Evolutionary conservation across 2,113 vertebrate genomes (phyloP).

Genomic region (Sphyrna mokarran): DNA sequence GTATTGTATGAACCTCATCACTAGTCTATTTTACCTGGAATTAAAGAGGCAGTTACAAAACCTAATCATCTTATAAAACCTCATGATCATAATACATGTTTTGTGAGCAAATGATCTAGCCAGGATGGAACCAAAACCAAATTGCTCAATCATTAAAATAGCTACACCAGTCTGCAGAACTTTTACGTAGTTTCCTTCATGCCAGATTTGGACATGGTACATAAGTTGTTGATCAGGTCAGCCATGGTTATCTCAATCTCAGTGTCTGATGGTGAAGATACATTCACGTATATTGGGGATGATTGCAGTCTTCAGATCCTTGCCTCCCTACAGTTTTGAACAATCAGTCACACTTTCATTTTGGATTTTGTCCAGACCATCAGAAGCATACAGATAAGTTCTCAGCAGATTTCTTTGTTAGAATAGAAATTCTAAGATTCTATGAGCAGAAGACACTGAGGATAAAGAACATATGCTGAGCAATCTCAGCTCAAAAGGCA

Average conservation of each 20-base stretch:
- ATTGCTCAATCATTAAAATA: slow-evolving; percentile 91
- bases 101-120: slow-evolving; percentile 84
- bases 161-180: slow-evolving; percentile 87
- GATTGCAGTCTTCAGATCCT: slow-evolving; percentile 85
- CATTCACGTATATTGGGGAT: slow-evolving; percentile 70
- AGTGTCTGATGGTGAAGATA: slow-evolving; percentile 76
- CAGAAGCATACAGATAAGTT: slow-evolving; percentile 70
- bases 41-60: background rate
- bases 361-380: slow-evolving; percentile 82
- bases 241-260: slow-evolving; percentile 92
- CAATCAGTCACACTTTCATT: slow-evolving; percentile 85
- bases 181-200: slow-evolving; percentile 88
- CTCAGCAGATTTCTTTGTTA: slow-evolving; percentile 86
- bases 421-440: slow-evolving; percentile 46
- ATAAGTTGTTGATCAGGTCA: slow-evolving; percentile 84
- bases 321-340: slow-evolving; percentile 75
- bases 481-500: slow-evolving; percentile 93
- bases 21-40: background rate
- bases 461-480: slow-evolving; percentile 89
- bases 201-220: slow-evolving; percentile 85
- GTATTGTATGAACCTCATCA: background rate
- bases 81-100: slow-evolving; percentile 54
- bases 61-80: background rate
- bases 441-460: slow-evolving; percentile 80
- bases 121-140: slow-evolving; percentile 94